These are phyloP conservation scores for Gambusia yucatana DNA, from an alignment of 2,797 vertebrate genomes.

Conservation along the genomic window DNA sequence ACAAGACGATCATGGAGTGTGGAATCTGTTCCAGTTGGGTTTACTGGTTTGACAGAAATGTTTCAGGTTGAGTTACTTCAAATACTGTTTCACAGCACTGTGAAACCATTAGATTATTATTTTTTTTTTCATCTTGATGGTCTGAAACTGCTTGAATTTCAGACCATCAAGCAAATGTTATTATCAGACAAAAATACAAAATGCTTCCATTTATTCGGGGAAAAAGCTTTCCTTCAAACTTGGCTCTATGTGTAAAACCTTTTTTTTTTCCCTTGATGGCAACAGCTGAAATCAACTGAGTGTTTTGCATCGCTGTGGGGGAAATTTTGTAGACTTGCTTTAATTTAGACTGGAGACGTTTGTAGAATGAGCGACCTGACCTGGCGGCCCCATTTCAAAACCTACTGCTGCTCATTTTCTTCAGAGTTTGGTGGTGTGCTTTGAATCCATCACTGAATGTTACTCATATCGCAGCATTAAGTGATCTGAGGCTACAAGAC, in stretches of 20 bases:
- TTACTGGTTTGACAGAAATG: neutral
- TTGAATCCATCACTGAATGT: no score
- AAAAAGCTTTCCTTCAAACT: neutral
- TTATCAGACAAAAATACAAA: neutral
- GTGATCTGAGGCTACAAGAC: no score
- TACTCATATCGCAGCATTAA: no score
- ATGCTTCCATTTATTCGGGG: neutral
- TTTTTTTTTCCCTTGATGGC: neutral
- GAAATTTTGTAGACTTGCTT: neutral
- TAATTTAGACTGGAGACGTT: neutral
- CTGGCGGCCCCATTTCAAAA: neutral
- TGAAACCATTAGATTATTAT: neutral
- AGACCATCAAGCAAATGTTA: neutral
- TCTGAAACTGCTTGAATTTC: neutral
- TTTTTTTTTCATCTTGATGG: no score
- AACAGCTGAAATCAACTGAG: neutral
- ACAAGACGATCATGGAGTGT: neutral
- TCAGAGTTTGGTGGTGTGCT: no score
- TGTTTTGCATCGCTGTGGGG: neutral
- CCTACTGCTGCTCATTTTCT: neutral
- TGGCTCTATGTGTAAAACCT: neutral
- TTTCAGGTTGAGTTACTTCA: neutral
- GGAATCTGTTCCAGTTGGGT: neutral
- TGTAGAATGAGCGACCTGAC: neutral
- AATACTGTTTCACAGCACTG: neutral